phyloP scores from a whole-genome alignment of 2,113 vertebrate species.

The Nettapus auritus region DNA sequence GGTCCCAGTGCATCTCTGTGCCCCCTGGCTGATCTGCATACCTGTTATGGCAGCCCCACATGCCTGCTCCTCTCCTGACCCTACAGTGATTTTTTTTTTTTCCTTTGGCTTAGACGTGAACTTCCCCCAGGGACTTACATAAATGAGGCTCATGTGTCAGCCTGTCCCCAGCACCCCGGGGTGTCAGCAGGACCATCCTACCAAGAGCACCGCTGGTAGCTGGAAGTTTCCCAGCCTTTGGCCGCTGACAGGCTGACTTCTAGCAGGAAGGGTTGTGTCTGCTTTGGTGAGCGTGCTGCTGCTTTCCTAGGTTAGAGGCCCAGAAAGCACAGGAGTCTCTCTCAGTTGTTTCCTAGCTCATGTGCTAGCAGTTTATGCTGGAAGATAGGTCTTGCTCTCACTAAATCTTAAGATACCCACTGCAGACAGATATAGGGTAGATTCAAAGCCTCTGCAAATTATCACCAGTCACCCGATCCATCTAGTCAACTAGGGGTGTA shows the following conservation, averaged over 20 bases:
- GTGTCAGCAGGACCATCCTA: not conserved
- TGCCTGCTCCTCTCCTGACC: not conserved
- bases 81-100: not conserved
- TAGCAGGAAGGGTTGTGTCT: not conserved
- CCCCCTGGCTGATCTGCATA: not conserved
- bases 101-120: not conserved
- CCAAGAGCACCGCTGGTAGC: accelerated
- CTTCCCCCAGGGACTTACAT: not conserved
- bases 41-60: not conserved
- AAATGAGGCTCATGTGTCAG: not conserved
- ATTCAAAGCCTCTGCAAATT: not conserved
- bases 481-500: not conserved
- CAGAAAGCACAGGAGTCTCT: not conserved
- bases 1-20: not conserved
- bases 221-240: not conserved
- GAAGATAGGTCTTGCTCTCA: not conserved
- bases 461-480: not conserved
- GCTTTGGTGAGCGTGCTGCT: not conserved
- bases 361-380: not conserved
- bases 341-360: not conserved
- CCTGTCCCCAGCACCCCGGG: not conserved
- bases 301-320: not conserved
- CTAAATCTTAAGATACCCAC: not conserved
- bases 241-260: not conserved
- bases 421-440: not conserved